Base-by-base conservation (phyloP, 2,797 vertebrate species). In the Lepidocolaptes lacrymiger region DNA sequence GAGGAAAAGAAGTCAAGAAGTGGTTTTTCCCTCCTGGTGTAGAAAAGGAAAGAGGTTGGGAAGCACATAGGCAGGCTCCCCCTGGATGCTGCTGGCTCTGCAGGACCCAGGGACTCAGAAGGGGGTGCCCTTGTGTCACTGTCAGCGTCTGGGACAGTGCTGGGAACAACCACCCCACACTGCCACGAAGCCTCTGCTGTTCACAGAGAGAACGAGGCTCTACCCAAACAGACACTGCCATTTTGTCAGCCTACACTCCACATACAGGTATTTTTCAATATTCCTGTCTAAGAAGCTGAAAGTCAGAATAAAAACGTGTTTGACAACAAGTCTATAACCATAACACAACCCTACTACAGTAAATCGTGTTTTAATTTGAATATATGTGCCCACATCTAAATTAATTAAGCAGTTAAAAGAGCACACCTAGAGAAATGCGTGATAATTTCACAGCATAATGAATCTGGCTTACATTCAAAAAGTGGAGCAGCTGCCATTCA, bases 341-440 rank as follows among this genome's bases (percentile, higher is more conserved):
- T 72, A 94, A 89, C 49, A 48, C 84, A 75, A 27, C 37, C 22
- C 71, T 17, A 63, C 63, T 77, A 69, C 75, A 26, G 69, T 59
- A 63, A 92, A 88, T 41, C 4, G 19, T 68, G 71, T 68, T 94
- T 95, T 94, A 81, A 96, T 93, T 92, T 82, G 74, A 95, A 93
- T 77, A 83, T n/a, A 85, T 72, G 72, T 79, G 34, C 87, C 78
- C 87, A 74, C 78, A 86, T 95, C 84, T 88, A 94, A 95, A 95
- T 95, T 94, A 97, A 97, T 96, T 94, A 96, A 91, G 91, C 94
- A 69, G 92, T 95, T 93, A 95, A 83, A 95, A 91, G 94, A 91
- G 73, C 86, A 95, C 84, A 93, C 93, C 94, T 85, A 95, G 95
- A 92, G 94, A 96, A 97, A 96, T 13, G 82, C 73, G 95, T 18